Conservation (phyloP, 2,113 vertebrate species). For the Vulpes vulpes region DNA sequence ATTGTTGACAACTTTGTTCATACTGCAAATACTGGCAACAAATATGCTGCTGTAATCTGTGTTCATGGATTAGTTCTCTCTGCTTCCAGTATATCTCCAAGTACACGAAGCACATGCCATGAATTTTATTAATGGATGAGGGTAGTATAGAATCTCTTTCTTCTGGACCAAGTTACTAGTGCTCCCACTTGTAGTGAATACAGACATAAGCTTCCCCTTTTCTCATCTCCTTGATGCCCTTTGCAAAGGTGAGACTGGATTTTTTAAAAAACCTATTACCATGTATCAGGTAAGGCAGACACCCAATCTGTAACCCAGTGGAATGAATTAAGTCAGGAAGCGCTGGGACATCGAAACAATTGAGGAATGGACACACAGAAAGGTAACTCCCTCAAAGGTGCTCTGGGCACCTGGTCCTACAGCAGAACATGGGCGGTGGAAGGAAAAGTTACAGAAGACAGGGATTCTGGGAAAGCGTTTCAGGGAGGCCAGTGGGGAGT, state of each 20-base stretch:
- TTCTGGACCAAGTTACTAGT: not conserved
- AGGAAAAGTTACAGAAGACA: not conserved
- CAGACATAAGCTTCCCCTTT: no score
- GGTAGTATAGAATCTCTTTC: constrained; percentile 10
- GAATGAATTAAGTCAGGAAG: not conserved
- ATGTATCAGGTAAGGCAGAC: not conserved
- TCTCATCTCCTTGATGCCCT: not conserved
- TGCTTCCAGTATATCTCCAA: not conserved
- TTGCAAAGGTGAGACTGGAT: not conserved
- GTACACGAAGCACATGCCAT: not conserved
- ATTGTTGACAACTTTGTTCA: not conserved
- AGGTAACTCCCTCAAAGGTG: no score
- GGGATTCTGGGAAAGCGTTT: not conserved
- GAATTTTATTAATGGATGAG: not conserved
- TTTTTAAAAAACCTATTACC: not conserved
- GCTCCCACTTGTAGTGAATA: not conserved
- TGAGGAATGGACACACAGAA: not conserved
- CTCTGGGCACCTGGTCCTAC: not conserved
- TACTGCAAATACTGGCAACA: not conserved
- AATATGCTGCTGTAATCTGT: not conserved
- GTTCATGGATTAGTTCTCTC: not conserved
- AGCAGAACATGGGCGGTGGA: not conserved
- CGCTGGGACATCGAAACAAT: not conserved
- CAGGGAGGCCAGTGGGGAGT: not conserved
- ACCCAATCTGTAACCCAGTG: not conserved